Conservation (phyloP, 2,113 vertebrate genomes). For the Pelmatolapia mariae region DNA sequence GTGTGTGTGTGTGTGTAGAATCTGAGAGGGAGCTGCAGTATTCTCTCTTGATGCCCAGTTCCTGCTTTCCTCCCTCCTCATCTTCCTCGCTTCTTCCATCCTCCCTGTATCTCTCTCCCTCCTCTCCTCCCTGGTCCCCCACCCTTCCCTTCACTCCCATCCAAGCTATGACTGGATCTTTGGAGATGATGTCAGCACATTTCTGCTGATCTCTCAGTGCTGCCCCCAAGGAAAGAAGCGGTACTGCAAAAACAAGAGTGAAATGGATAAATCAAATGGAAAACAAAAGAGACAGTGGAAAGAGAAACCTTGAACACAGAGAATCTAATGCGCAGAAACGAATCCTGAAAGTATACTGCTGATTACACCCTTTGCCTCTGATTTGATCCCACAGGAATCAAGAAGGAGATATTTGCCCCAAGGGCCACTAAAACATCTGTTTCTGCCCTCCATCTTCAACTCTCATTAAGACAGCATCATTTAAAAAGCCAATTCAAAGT, state of each 20-base stretch:
- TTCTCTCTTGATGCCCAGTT: constrained; percentile 50
- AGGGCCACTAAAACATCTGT: constrained; percentile 3
- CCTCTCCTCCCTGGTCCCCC: background rate
- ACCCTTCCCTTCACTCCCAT: background rate
- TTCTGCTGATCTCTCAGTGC: constrained; percentile 49
- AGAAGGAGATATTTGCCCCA: background rate
- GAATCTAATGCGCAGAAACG: background rate
- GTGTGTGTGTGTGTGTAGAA: constrained; percentile 10
- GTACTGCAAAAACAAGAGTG: constrained; percentile 61
- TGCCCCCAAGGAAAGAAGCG: constrained; percentile 47
- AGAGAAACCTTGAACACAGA: background rate
- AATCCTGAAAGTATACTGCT: background rate
- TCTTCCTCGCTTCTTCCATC: background rate
- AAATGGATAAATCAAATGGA: background rate
- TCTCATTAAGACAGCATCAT: background rate
- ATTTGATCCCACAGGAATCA: background rate
- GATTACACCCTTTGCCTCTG: background rate
- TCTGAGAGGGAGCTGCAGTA: constrained; percentile 68
- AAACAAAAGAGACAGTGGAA: background rate
- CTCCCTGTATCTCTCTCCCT: background rate
- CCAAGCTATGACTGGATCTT: constrained; percentile 65
- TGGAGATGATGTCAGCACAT: constrained; percentile 77
- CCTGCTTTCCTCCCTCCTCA: constrained; percentile 13
- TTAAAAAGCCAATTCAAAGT: background rate
- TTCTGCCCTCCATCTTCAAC: background rate